phyloP scores from a whole-genome alignment of 2,888 invertebrate species.

The Eupithecia subumbrata region DNA sequence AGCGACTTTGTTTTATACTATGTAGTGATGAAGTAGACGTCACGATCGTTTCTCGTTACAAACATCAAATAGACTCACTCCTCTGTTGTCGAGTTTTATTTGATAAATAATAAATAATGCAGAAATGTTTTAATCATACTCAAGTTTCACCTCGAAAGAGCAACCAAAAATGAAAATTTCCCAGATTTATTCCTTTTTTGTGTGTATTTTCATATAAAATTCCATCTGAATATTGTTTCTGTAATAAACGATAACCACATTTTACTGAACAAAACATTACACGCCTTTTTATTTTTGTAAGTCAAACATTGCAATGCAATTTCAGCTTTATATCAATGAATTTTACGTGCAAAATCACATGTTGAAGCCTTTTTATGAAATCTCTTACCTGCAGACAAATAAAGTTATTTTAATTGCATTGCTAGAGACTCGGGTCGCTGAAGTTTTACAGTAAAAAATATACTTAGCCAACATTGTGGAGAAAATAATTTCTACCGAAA shows the following conservation, averaged over 20 bases:
- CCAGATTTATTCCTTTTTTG: background rate
- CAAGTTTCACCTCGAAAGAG: background rate
- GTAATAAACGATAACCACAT: slow-evolving; percentile 8
- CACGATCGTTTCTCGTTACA: no score
- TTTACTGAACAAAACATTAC: slow-evolving; percentile 1
- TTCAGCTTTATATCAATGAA: background rate
- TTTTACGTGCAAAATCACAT: background rate
- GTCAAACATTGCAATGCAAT: background rate
- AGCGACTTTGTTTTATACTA: no score
- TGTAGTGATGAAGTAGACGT: no score
- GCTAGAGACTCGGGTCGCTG: background rate
- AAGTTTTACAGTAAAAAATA: slow-evolving; percentile 2
- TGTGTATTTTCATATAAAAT: slow-evolving; percentile 5
- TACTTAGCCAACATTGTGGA: background rate
- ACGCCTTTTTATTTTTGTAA: background rate
- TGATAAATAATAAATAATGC: no score
- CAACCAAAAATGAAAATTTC: background rate
- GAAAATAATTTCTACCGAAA: background rate
- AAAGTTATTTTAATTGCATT: slow-evolving; percentile 9
- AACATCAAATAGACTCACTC: no score
- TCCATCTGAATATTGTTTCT: background rate
- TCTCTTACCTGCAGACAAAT: slow-evolving; percentile 3
- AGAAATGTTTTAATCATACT: no score
- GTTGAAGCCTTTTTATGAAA: background rate
- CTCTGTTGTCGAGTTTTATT: no score